Conservation (phyloP, 2,797 vertebrate species). For the Balearica regulorum region DNA sequence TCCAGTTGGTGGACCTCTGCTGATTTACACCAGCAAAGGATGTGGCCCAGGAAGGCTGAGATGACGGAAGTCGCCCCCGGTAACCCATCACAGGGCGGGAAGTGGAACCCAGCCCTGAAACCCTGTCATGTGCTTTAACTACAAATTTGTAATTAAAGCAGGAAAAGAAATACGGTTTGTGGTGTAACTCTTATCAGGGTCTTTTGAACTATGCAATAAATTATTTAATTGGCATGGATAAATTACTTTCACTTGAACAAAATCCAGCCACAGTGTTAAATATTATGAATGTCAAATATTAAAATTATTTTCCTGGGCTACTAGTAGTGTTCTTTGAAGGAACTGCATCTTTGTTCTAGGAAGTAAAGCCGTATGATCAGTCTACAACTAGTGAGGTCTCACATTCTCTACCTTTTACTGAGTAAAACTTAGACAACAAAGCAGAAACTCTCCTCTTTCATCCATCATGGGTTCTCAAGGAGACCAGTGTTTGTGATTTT, state of each 20-base stretch:
- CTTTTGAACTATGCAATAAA: constrained; percentile 62
- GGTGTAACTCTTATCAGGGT: constrained; percentile 52
- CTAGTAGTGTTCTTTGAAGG: constrained; percentile 59
- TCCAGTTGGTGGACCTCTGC: neutral
- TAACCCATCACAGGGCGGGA: neutral
- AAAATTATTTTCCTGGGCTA: constrained; percentile 47
- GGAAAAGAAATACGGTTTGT: constrained; percentile 52
- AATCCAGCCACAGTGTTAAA: constrained; percentile 24
- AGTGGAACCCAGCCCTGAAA: constrained; percentile 45
- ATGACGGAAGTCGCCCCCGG: constrained; percentile 1
- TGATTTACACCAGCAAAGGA: neutral
- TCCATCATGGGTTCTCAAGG: neutral
- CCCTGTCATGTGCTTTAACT: constrained; percentile 10
- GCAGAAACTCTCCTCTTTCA: constrained; percentile 24
- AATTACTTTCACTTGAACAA: constrained; percentile 65
- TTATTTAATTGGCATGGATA: constrained; percentile 69
- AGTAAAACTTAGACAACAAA: constrained; percentile 39
- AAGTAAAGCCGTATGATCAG: constrained; percentile 55
- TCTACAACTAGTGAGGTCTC: constrained; percentile 33
- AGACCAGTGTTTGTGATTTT: constrained; percentile 8
- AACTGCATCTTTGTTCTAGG: constrained; percentile 62
- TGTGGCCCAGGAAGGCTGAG: constrained; percentile 16
- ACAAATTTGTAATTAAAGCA: constrained; percentile 31
- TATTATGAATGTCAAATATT: constrained; percentile 60
- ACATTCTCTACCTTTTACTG: constrained; percentile 46